Evolutionary conservation across 1,140 invertebrate species (phyloP).

Genomic region (Scaptomyza hsui): DNA sequence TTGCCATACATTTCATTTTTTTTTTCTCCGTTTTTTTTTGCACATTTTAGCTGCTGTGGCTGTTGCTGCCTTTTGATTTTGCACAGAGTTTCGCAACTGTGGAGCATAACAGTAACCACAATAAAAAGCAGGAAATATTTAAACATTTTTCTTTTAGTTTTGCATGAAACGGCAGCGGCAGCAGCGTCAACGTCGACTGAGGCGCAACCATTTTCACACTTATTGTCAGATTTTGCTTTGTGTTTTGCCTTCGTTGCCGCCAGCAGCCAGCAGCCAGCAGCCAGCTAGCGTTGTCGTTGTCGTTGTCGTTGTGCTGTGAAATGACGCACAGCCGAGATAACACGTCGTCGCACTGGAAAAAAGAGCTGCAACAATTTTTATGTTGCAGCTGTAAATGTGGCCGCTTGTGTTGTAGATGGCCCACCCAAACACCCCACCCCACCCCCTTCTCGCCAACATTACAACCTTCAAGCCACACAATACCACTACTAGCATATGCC

Average conservation of each 20-base stretch:
- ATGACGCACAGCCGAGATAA: constrained; percentile 80
- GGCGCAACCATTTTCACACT: constrained; percentile 74
- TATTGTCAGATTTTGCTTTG: constrained; percentile 82
- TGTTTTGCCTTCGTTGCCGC: constrained; percentile 50
- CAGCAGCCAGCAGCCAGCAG: not conserved
- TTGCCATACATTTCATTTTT: constrained; percentile 66
- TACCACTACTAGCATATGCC: not conserved
- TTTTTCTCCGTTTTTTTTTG: constrained; percentile 26
- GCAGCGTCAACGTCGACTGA: constrained; percentile 18
- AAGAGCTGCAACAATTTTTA: constrained; percentile 64
- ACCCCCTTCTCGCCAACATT: not conserved
- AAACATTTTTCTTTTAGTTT: constrained; percentile 84
- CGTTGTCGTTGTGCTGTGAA: constrained; percentile 60
- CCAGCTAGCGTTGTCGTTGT: not conserved
- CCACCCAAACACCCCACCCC: constrained; percentile 14
- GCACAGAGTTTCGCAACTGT: constrained; percentile 17
- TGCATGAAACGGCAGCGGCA: constrained; percentile 55
- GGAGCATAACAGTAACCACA: constrained; percentile 58
- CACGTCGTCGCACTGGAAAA: constrained; percentile 61
- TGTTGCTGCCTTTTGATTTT: constrained; percentile 48
- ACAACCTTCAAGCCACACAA: not conserved
- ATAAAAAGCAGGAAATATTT: constrained; percentile 84
- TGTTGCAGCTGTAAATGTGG: constrained; percentile 61
- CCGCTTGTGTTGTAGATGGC: constrained; percentile 12
- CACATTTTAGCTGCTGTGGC: constrained; percentile 19